Conservation (phyloP, 2,113 vertebrate genomes). For the Gobiocypris rarus region DNA sequence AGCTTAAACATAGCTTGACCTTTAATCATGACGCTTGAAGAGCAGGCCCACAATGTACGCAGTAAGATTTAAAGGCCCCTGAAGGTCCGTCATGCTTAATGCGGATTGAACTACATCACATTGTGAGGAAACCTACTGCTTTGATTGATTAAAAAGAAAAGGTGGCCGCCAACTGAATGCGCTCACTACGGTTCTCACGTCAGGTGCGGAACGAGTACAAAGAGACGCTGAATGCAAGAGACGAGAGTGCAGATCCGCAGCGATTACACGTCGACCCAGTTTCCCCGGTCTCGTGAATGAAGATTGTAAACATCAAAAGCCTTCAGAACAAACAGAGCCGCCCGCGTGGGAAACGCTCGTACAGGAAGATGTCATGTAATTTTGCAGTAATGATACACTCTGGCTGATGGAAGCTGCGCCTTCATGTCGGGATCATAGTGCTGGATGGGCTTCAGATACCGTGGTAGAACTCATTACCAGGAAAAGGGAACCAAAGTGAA, state of each 20-base stretch:
- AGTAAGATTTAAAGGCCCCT: not conserved
- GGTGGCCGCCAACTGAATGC: not conserved
- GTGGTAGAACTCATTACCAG: conserved; percentile 39
- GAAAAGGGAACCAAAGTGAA: conserved; percentile 28
- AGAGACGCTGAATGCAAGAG: conserved; percentile 12
- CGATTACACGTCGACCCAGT: conserved; percentile 23
- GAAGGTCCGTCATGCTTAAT: conserved; percentile 31
- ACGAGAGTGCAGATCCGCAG: conserved; percentile 16
- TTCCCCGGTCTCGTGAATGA: conserved; percentile 16
- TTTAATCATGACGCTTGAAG: conserved; percentile 24
- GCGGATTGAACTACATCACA: not conserved
- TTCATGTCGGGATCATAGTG: conserved; percentile 14
- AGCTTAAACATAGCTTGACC: conserved; percentile 4
- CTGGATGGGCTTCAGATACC: conserved; percentile 35
- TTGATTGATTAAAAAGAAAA: conserved; percentile 19
- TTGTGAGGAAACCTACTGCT: conserved; percentile 21
- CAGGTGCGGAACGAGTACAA: not conserved
- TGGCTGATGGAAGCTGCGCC: conserved; percentile 32
- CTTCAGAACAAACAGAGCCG: conserved; percentile 12
- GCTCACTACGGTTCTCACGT: not conserved
- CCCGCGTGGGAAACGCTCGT: conserved; percentile 9
- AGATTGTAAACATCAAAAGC: conserved; percentile 41
- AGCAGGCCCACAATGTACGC: too few relatives aligned
- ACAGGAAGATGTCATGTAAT: conserved; percentile 32
- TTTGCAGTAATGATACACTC: conserved; percentile 57